Evolutionary conservation across 2,113 vertebrate species (phyloP).

Genomic region (Spizaetus ornatus): DNA sequence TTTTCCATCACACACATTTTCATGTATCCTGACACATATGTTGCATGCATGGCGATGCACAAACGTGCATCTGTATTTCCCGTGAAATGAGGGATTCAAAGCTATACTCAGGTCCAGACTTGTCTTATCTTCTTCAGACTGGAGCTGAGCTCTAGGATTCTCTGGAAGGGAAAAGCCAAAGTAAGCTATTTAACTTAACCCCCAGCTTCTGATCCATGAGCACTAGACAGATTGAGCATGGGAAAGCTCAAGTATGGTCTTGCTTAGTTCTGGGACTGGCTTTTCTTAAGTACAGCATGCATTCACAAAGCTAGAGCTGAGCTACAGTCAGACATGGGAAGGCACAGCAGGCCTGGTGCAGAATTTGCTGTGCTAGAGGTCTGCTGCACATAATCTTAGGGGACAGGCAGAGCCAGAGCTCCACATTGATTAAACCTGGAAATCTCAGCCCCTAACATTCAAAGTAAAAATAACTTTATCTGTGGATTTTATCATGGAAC

Average conservation of each 20-base stretch:
- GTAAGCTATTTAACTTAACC: constrained; percentile 27
- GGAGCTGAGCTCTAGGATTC: neutral
- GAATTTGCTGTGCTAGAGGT: neutral
- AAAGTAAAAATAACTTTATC: neutral
- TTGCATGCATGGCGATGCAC: neutral
- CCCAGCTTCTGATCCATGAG: neutral
- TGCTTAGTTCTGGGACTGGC: neutral
- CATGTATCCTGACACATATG: neutral
- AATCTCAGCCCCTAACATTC: neutral
- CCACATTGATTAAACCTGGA: neutral
- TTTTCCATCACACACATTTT: neutral
- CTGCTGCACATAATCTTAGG: neutral
- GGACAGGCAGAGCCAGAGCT: neutral
- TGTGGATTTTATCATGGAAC: neutral
- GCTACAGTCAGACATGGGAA: neutral
- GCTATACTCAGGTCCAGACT: neutral
- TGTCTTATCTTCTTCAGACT: neutral
- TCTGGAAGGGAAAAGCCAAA: neutral
- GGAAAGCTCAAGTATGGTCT: neutral
- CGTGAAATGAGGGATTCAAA: neutral
- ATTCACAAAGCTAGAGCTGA: neutral
- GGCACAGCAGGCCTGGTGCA: neutral
- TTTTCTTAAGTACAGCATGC: neutral
- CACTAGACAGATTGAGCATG: neutral
- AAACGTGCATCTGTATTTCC: neutral